Conservation (phyloP, 2,113 vertebrate genomes). For the Suncus etruscus region DNA sequence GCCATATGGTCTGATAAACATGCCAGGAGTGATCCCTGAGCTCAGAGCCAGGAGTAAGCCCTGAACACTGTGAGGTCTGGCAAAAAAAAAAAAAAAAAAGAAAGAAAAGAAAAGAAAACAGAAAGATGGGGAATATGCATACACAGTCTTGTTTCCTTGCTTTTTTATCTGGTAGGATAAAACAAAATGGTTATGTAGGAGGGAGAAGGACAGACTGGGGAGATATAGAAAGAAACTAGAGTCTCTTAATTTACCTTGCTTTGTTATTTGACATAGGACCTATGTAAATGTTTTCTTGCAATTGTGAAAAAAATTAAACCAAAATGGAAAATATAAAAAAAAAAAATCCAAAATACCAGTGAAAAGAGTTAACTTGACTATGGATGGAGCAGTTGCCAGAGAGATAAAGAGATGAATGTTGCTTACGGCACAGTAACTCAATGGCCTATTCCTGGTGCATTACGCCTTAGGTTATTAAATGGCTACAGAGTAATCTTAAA, state of each 20-base stretch:
- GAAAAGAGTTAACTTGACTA: neutral
- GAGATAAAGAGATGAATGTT: neutral
- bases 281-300: neutral
- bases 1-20: no score
- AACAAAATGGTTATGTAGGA: neutral
- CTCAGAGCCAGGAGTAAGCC: no score
- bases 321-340: constrained; percentile 4
- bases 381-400: neutral
- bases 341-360: neutral
- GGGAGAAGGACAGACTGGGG: no score
- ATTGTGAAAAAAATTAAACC: constrained; percentile 8
- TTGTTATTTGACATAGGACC: constrained; percentile 1
- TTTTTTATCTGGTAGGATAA: neutral
- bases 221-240: neutral
- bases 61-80: no score
- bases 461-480: neutral
- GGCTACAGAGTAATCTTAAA: neutral
- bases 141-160: neutral
- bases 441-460: neutral
- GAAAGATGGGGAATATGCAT: no score
- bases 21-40: no score
- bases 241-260: neutral
- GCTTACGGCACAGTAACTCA: neutral
- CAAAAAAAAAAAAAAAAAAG: no score
- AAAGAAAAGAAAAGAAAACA: no score